These are phyloP conservation scores for Hephaestus fuliginosus DNA, from an alignment of 2,797 vertebrate genomes.

Conservation along the genomic window DNA sequence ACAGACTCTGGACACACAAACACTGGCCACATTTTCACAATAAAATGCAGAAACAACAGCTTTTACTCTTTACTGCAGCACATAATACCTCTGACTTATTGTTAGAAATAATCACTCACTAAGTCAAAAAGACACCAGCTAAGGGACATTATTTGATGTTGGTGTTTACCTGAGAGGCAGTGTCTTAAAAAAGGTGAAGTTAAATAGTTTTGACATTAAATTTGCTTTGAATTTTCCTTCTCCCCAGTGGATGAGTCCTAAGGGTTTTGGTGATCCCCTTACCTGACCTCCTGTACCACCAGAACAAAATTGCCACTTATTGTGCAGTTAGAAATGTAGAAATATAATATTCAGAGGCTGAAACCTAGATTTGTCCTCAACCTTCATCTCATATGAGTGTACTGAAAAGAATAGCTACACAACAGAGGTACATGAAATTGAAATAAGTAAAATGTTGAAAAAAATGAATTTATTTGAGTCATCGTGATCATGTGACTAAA, in stretches of 20 bases:
- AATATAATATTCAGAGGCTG: not conserved
- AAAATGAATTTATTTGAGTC: not conserved
- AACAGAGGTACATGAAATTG: not conserved
- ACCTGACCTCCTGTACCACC: not conserved
- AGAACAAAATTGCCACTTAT: not conserved
- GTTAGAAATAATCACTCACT: conserved; percentile 14
- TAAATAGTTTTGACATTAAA: not conserved
- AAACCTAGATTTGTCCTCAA: not conserved
- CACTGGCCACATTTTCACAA: conserved; percentile 29
- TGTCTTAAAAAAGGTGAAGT: not conserved
- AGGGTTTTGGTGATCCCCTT: not conserved
- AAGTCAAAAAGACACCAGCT: conserved; percentile 18
- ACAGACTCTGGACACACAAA: conserved; percentile 37
- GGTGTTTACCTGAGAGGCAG: conserved; percentile 6
- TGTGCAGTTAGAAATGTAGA: not conserved
- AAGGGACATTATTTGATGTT: not conserved
- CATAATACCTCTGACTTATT: not conserved
- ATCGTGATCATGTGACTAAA: not conserved
- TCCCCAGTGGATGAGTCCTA: not conserved
- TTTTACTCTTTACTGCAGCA: conserved; percentile 18
- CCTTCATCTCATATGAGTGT: not conserved
- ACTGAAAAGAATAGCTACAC: not conserved
- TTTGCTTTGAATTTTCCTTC: not conserved
- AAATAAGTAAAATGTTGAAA: not conserved
- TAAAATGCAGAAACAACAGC: not conserved